Evolutionary conservation across 2,888 invertebrate species (phyloP).

Genomic region (Clepsis dumicolana): DNA sequence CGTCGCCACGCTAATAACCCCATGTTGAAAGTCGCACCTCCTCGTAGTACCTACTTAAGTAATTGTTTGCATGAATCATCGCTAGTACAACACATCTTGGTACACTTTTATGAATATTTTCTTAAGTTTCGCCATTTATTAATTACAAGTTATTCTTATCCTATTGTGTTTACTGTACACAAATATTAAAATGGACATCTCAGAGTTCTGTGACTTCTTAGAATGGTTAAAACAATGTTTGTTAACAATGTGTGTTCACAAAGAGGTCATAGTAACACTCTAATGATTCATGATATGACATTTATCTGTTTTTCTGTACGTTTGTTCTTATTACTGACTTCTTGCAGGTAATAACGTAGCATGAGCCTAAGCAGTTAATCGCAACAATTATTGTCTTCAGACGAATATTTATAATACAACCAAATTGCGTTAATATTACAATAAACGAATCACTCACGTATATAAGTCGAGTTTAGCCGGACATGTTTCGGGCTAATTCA

Average conservation of each 20-base stretch:
- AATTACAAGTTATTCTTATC: no score
- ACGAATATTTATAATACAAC: no score
- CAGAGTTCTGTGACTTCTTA: slow-evolving; percentile 11
- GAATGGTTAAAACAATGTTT: slow-evolving; percentile 19
- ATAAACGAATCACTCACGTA: no score
- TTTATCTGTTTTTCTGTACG: not conserved
- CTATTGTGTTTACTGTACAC: slow-evolving; percentile 5
- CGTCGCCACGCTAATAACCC: no score
- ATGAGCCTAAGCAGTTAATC: not conserved
- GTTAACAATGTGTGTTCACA: slow-evolving; percentile 20
- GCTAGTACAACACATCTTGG: not conserved
- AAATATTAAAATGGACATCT: not conserved
- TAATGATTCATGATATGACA: not conserved
- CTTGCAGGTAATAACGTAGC: not conserved
- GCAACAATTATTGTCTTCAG: no score
- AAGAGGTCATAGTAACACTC: slow-evolving; percentile 19
- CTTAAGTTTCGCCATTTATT: not conserved
- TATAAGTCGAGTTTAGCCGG: no score
- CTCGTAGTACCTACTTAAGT: no score
- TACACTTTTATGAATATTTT: not conserved
- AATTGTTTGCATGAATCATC: no score
- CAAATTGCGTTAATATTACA: no score
- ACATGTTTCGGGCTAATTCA: no score
- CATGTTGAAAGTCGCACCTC: no score
- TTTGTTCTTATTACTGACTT: not conserved